Conservation (phyloP, 1,140 invertebrate genomes). For the Eumeta japonica region DNA sequence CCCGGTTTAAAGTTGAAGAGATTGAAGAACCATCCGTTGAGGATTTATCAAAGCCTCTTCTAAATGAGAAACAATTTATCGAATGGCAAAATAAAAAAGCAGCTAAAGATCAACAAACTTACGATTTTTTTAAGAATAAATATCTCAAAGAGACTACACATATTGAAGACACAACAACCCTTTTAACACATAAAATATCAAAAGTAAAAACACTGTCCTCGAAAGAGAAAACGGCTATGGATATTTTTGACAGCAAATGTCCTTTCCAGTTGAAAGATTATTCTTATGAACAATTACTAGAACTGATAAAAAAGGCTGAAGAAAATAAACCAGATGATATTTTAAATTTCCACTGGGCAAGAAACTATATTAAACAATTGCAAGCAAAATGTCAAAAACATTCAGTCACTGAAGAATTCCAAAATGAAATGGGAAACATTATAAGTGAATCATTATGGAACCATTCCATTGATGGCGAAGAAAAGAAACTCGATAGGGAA, state of each 20-base stretch:
- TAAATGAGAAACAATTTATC: slow-evolving; percentile 49
- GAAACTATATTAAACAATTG: slow-evolving; percentile 37
- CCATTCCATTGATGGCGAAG: slow-evolving; percentile 46
- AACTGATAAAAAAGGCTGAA: slow-evolving; percentile 29
- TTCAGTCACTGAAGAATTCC: slow-evolving; percentile 41
- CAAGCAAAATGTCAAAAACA: slow-evolving; percentile 29
- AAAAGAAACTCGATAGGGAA: slow-evolving; percentile 48
- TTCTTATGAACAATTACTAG: slow-evolving; percentile 37
- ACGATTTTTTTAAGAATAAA: slow-evolving; percentile 35
- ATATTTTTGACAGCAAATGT: slow-evolving; percentile 32
- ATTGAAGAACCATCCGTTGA: slow-evolving; percentile 23
- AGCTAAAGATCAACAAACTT: slow-evolving; percentile 36
- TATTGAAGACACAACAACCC: slow-evolving; percentile 26
- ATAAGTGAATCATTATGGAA: slow-evolving; percentile 39
- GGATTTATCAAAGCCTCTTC: slow-evolving; percentile 44
- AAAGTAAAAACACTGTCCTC: slow-evolving; percentile 14
- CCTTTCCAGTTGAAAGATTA: slow-evolving; percentile 38
- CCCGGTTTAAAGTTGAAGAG: slow-evolving; percentile 37
- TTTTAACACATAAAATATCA: slow-evolving; percentile 9
- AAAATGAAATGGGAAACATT: slow-evolving; percentile 37
- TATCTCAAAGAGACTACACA: slow-evolving; percentile 34
- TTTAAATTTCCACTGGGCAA: slow-evolving; percentile 31
- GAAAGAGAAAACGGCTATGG: slow-evolving; percentile 37
- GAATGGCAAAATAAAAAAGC: slow-evolving; percentile 59
- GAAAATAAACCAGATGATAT: too few species aligned